A percentile compares a stretch with the other conserved stretches of the same genome.
These are phyloP conservation scores for Neosilurus mollespiculum DNA, from an alignment of 2,797 vertebrate genomes.

Conservation along the genomic window DNA sequence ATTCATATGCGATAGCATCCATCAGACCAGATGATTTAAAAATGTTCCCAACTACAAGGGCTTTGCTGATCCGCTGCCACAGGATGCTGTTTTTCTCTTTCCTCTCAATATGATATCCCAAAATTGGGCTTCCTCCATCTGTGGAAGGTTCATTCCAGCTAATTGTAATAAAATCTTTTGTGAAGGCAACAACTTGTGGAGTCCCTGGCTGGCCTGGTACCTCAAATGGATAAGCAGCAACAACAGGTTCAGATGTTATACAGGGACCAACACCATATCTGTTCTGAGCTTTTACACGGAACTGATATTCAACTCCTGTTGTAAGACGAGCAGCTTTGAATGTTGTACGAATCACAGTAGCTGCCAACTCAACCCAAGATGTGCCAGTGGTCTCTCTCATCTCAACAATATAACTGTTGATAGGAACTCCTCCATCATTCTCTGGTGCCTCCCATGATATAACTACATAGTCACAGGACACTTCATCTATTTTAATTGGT, in stretches of 20 bases:
- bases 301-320: conserved; percentile 92
- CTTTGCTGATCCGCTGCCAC: conserved; percentile 94
- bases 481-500: conserved; percentile 93
- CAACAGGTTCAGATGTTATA: conserved; percentile 81
- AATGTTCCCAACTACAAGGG: conserved; percentile 89
- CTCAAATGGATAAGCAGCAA: conserved; percentile 95
- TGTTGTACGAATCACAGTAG: conserved; percentile 95
- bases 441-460: conserved; percentile 95
- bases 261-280: conserved; percentile 90
- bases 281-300: conserved; percentile 96
- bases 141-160: conserved; percentile 94
- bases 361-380: conserved; percentile 90
- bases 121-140: conserved; percentile 92
- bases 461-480: conserved; percentile 91
- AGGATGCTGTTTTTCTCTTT: conserved; percentile 97
- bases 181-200: conserved; percentile 86
- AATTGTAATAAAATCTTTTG: conserved; percentile 91
- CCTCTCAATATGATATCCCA: conserved; percentile 95
- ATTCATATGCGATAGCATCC: conserved; percentile 95
- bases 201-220: conserved; percentile 92
- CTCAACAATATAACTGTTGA: conserved; percentile 96
- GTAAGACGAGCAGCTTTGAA: conserved; percentile 91
- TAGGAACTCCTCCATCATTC: conserved; percentile 94
- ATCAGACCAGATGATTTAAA: conserved; percentile 94
- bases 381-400: conserved; percentile 96